phyloP scores from a whole-genome alignment of 2,113 vertebrate species.

The Setophaga kirtlandii region DNA sequence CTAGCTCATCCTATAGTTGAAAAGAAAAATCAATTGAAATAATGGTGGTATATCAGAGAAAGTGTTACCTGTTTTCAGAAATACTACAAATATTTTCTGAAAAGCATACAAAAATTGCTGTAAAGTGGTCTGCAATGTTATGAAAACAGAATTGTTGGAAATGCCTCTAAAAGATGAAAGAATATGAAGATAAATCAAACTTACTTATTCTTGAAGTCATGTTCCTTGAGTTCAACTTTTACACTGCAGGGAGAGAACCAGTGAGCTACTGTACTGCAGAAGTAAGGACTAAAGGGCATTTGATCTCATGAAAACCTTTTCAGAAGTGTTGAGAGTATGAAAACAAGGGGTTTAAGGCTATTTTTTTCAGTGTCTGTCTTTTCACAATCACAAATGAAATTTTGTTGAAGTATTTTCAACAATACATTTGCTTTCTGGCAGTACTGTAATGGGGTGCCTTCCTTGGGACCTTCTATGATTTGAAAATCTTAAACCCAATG shows the following conservation, averaged over 20 bases:
- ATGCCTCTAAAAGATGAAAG: background rate
- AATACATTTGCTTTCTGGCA: background rate
- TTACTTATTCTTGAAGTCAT: background rate
- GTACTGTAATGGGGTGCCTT: background rate
- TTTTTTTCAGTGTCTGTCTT: background rate
- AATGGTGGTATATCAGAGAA: background rate
- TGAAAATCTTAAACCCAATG: background rate
- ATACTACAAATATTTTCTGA: background rate
- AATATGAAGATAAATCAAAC: background rate
- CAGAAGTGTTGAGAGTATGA: background rate
- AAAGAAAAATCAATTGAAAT: background rate
- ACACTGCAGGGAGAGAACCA: background rate
- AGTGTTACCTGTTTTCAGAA: background rate
- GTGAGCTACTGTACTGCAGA: background rate
- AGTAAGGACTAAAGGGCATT: background rate
- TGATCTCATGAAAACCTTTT: background rate
- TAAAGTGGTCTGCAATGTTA: background rate
- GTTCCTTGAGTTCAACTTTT: background rate
- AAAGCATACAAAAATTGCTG: background rate
- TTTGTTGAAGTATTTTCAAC: background rate
- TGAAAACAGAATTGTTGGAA: background rate
- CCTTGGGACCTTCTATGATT: background rate
- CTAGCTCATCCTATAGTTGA: background rate
- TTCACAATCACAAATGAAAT: background rate
- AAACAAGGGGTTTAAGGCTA: background rate